A percentile compares a stretch with the other conserved stretches of the same genome.
Evolutionary conservation across 92 coral and sea anemone genomes (phyloP).

Genomic region (Phenganax marumi): DNA sequence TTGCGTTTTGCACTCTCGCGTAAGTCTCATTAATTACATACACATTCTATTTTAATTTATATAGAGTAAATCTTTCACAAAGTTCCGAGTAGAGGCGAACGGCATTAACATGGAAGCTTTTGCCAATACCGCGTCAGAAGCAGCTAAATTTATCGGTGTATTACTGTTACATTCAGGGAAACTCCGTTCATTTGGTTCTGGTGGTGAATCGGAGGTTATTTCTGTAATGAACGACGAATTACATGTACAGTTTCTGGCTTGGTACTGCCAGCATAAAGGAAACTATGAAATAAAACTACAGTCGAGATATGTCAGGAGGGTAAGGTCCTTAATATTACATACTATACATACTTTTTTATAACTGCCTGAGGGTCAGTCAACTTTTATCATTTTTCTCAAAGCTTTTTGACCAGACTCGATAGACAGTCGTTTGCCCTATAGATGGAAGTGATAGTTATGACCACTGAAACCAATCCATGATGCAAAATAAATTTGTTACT

Average conservation of each 20-base stretch:
- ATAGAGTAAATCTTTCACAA: background rate
- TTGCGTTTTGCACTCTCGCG: background rate
- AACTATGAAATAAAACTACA: conserved; percentile 7
- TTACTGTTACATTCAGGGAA: conserved; percentile 14
- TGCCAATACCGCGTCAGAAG: conserved; percentile 16
- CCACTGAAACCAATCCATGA: too few species aligned
- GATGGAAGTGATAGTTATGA: too few species aligned
- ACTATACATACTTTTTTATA: background rate
- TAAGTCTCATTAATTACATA: background rate
- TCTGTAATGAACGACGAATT: conserved; percentile 7
- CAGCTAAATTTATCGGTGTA: conserved; percentile 21
- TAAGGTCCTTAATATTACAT: background rate
- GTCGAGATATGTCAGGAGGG: conserved; percentile 17
- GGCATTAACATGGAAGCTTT: conserved; percentile 1
- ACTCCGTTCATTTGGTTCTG: conserved; percentile 20
- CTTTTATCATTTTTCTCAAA: too few species aligned
- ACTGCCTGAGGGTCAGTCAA: too few species aligned
- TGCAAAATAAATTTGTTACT: too few species aligned
- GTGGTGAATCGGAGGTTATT: background rate
- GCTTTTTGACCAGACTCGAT: too few species aligned
- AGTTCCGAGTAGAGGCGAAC: conserved; percentile 1
- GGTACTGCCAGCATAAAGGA: background rate
- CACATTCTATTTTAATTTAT: background rate
- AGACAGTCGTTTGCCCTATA: too few species aligned
- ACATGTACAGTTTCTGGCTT: conserved; percentile 23